Percentiles rank a stretch among this genome's conserved stretches.
Conservation (phyloP, 2,797 vertebrate species). For the Chaunax sp. region DNA sequence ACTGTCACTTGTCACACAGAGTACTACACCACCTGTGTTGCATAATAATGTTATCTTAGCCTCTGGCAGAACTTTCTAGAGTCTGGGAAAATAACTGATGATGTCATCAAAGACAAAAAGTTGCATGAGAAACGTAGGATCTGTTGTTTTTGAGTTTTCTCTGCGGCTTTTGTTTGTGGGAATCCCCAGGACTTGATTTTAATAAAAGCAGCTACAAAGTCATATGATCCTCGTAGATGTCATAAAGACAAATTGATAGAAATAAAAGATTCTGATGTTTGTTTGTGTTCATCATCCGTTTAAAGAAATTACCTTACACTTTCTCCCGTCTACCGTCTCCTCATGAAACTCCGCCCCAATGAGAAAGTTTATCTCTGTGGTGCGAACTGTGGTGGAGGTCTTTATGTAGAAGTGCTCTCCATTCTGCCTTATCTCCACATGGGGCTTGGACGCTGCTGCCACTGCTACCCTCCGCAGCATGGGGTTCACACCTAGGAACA, state of each 20-base stretch:
- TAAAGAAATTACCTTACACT: conserved; percentile 88
- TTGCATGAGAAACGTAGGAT: conserved; percentile 2
- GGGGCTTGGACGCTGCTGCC: conserved; percentile 94
- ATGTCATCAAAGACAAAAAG: background rate
- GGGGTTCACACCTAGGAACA: conserved; percentile 89
- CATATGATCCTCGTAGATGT: background rate
- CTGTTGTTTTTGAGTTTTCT: background rate
- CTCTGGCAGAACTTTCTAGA: background rate
- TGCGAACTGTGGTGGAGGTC: conserved; percentile 95
- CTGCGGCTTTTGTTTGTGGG: no score
- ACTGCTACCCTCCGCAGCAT: conserved; percentile 95
- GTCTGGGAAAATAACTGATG: conserved; percentile 4
- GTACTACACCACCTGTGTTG: background rate
- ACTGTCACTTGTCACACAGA: background rate
- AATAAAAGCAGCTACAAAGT: background rate
- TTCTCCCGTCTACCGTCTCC: conserved; percentile 96
- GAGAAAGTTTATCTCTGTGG: conserved; percentile 95
- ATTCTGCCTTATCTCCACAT: conserved; percentile 95
- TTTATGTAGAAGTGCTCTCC: conserved; percentile 97
- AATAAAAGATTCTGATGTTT: background rate
- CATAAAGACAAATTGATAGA: background rate
- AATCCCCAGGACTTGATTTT: no score
- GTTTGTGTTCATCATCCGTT: background rate
- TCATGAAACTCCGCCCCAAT: conserved; percentile 95
- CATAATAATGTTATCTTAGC: background rate